Evolutionary conservation across 2,888 invertebrate genomes (phyloP).

Genomic region (Andrena hattorfiana): DNA sequence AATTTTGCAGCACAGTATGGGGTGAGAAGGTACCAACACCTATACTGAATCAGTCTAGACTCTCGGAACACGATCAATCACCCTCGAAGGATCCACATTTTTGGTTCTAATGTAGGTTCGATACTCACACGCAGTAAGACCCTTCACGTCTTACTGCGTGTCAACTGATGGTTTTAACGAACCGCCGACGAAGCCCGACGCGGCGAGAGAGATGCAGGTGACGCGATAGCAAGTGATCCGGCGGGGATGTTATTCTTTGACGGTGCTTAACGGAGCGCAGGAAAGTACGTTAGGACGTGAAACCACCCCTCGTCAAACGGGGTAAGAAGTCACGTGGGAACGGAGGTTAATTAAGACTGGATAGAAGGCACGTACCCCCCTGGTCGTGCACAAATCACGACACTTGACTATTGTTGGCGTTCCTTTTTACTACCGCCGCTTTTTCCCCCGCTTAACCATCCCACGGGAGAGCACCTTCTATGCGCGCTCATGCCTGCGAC

Average conservation of each 20-base stretch:
- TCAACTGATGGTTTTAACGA: slow-evolving; percentile 7
- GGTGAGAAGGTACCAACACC: slow-evolving; percentile 8
- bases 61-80: not conserved
- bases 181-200: not conserved
- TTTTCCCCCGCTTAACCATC: slow-evolving; percentile 37
- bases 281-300: slow-evolving; percentile 69
- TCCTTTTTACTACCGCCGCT: slow-evolving; percentile 68
- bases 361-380: slow-evolving; percentile 64
- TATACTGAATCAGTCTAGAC: slow-evolving; percentile 3
- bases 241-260: slow-evolving; percentile 51
- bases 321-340: slow-evolving; percentile 75
- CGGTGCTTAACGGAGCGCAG: slow-evolving; percentile 65
- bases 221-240: slow-evolving; percentile 68
- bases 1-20: slow-evolving; percentile 10
- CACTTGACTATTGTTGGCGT: slow-evolving; percentile 72
- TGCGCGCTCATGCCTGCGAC: slow-evolving; percentile 50
- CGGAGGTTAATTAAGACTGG: slow-evolving; percentile 73
- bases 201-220: slow-evolving; percentile 62
- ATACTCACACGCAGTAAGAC: too few species aligned
- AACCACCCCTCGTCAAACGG: slow-evolving; percentile 51
- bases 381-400: slow-evolving; percentile 70
- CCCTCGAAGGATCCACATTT: too few species aligned
- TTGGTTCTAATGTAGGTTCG: too few species aligned
- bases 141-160: not conserved
- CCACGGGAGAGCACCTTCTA: slow-evolving; percentile 32